phyloP scores from a whole-genome alignment of 2,113 vertebrate genomes.

The Aspiorhynchus laticeps region DNA sequence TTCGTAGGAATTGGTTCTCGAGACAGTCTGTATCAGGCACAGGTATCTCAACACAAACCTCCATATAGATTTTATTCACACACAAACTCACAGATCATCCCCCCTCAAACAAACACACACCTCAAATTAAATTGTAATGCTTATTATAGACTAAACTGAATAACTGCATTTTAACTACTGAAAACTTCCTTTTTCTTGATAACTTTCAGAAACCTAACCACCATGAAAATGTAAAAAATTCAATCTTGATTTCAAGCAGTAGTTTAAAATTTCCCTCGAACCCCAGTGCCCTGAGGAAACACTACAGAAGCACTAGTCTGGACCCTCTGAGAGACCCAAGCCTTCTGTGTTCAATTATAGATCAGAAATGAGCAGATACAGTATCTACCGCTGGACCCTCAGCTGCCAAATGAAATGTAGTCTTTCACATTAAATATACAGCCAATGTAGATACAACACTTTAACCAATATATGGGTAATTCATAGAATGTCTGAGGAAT shows the following conservation, averaged over 20 bases:
- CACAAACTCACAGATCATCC: not conserved
- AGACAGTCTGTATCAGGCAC: slow-evolving; percentile 95
- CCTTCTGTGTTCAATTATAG: slow-evolving; percentile 45
- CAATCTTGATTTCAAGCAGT: slow-evolving; percentile 12
- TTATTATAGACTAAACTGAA: slow-evolving; percentile 16
- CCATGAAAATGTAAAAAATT: slow-evolving; percentile 21
- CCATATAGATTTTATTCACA: not conserved
- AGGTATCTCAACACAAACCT: slow-evolving; percentile 76
- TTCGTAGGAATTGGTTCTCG: slow-evolving; percentile 93
- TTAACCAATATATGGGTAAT: not conserved
- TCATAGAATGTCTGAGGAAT: not conserved
- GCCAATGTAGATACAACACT: not conserved
- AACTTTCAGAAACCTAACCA: slow-evolving; percentile 14
- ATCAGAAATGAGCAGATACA: slow-evolving; percentile 30
- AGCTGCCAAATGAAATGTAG: not conserved
- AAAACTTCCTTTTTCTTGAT: slow-evolving; percentile 8
- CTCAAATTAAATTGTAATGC: not conserved
- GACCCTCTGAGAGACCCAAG: slow-evolving; percentile 13
- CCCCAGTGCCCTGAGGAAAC: not conserved
- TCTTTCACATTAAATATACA: slow-evolving; percentile 28
- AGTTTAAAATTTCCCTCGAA: slow-evolving; percentile 15
- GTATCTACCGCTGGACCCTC: slow-evolving; percentile 11
- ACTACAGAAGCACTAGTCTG: not conserved
- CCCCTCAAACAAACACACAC: not conserved
- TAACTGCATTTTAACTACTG: not conserved